Evolutionary conservation across 1,140 invertebrate species (phyloP), one percentile per base, ranked within the genome.

Genomic region (Nephotettix cincticeps): DNA sequence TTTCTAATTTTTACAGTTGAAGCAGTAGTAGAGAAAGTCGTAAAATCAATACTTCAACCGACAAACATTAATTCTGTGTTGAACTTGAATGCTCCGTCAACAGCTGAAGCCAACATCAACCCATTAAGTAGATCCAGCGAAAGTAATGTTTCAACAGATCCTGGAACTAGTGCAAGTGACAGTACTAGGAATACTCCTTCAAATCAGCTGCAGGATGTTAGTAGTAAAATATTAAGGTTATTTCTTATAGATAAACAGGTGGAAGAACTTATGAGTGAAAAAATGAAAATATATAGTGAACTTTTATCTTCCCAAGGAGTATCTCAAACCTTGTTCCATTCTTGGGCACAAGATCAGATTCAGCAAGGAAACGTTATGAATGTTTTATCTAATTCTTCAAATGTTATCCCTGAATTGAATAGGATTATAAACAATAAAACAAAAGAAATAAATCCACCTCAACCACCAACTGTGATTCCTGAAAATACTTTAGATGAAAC

Each of bases 261-360:
- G 1, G 32, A 67, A 23, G 14, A 40, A 14, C 25, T 67, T 14
- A 45, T 25, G 21, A 17, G 30, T 19, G 64, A 67, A 67, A 67
- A 67, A 45, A 67, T 67, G 40, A 67, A 67, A 67, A 25, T 67
- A 14, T 67, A 67, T 21, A 67, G 27, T 67, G 64, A 67, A 21
- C 9, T 67, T 1, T 43, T 67, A 19, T 67, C 64, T 23, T 36
- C 4, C 14, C 30, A 67, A 67, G 64, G 30, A 43, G 23, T 67
- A 23, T 40, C 64, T 23, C 30, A 28, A 25, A 11, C 64, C 11
- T 19, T 67, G 21, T 45, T 67, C 17, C 30, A 67, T 45, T 67
- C 32, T 9, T 67, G 64, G 64, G 64, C 32, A 3, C 32, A 67
- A 45, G 64, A 67, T 19, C 32, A 61, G n/a, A 61, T 61, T 9